phyloP scores from a whole-genome alignment of 2,888 invertebrate species.

The Smittia aterrima region DNA sequence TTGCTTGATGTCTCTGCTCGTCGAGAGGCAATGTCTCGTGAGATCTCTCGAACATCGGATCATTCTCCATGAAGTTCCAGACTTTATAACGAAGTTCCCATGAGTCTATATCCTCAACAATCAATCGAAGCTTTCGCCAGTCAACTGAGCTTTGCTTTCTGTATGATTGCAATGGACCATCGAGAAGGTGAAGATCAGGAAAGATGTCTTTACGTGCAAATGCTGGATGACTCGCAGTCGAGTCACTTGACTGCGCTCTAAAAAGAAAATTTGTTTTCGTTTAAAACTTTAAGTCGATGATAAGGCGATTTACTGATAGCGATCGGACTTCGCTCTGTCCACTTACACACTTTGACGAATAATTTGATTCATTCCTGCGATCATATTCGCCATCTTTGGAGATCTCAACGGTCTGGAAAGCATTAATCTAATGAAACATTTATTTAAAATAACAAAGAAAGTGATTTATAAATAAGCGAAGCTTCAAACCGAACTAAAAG shows the following conservation, averaged over 20 bases:
- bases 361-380: background rate
- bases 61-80: slow-evolving; percentile 59
- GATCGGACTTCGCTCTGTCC: no score
- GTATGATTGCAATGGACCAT: slow-evolving; percentile 63
- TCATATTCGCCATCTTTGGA: background rate
- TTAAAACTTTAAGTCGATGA: no score
- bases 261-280: no score
- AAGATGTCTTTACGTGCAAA: slow-evolving; percentile 23
- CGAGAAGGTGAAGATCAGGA: slow-evolving; percentile 9
- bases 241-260: no score
- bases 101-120: slow-evolving; percentile 57
- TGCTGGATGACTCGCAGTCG: no score
- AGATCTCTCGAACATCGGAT: slow-evolving; percentile 60
- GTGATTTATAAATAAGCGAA: no score
- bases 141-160: slow-evolving; percentile 65
- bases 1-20: slow-evolving; percentile 59
- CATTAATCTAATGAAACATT: no score
- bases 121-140: slow-evolving; percentile 62
- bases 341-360: background rate
- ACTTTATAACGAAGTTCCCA: slow-evolving; percentile 58
- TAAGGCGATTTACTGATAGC: no score
- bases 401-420: background rate
- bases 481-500: no score
- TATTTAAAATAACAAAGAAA: no score
- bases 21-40: slow-evolving; percentile 57